Evolutionary conservation across 1,140 invertebrate species (phyloP).

Genomic region (Hypsibius dujardini): DNA sequence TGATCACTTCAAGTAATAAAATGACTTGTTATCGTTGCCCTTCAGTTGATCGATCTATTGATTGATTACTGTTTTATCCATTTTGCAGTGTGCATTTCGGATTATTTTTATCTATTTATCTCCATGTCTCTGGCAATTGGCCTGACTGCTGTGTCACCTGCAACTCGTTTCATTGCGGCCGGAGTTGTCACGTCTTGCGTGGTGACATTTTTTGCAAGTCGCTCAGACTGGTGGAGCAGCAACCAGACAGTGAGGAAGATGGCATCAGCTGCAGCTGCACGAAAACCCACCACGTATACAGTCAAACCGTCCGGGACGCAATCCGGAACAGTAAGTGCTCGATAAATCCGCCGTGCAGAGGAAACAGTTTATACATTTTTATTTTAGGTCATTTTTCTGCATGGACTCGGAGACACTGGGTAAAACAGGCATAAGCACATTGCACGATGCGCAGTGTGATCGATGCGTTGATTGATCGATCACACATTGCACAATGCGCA

Average conservation of each 20-base stretch:
- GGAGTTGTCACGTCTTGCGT: conserved; percentile 1
- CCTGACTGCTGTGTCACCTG: too few species aligned
- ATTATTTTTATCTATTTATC: too few species aligned
- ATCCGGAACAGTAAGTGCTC: conserved; percentile 7
- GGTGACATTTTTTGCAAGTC: not conserved
- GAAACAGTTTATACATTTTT: conserved; percentile 19
- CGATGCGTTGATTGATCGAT: too few species aligned
- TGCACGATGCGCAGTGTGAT: too few species aligned
- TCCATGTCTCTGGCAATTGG: too few species aligned
- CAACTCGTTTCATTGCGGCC: not conserved
- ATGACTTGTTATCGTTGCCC: too few species aligned
- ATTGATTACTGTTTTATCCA: too few species aligned
- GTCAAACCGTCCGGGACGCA: conserved; percentile 18
- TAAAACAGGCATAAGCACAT: conserved; percentile 23
- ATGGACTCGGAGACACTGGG: conserved; percentile 43
- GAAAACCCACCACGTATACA: not conserved
- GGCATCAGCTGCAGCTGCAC: not conserved
- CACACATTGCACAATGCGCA: too few species aligned
- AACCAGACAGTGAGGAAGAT: conserved; percentile 5
- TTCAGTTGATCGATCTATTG: too few species aligned
- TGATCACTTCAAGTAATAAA: too few species aligned
- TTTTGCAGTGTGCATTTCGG: too few species aligned
- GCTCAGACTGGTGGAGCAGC: not conserved
- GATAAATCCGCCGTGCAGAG: not conserved
- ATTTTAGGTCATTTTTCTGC: conserved; percentile 42